Evolutionary conservation across 2,113 vertebrate species (phyloP).

Genomic region (sheep (Ovis aries)): DNA sequence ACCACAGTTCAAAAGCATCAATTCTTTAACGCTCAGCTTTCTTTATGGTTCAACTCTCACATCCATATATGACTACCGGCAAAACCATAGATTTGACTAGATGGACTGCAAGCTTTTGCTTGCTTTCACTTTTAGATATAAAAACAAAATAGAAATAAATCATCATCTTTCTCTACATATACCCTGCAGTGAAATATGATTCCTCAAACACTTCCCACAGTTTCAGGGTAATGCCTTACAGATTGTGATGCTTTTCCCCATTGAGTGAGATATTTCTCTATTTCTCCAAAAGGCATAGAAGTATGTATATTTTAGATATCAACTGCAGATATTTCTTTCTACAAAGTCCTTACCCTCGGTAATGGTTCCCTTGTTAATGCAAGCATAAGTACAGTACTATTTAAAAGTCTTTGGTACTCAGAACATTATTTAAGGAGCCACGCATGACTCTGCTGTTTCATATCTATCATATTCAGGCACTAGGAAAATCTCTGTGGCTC

Average conservation of each 20-base stretch:
- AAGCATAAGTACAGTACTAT: neutral
- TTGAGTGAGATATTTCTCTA: neutral
- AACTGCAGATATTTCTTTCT: neutral
- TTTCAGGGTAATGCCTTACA: neutral
- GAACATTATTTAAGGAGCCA: neutral
- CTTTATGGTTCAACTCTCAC: neutral
- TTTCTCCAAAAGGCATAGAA: neutral
- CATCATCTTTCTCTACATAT: neutral
- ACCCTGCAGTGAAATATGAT: neutral
- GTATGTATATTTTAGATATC: neutral
- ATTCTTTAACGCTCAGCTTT: rapidly evolving
- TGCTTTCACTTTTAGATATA: neutral
- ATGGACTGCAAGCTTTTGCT: neutral
- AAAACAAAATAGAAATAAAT: neutral
- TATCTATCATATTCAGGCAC: neutral
- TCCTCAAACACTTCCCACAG: neutral
- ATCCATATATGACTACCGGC: rapidly evolving
- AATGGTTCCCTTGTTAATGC: neutral
- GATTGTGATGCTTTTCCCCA: neutral
- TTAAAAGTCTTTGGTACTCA: neutral
- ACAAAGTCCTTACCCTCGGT: neutral
- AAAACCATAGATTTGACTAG: neutral
- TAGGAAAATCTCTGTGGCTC: neutral
- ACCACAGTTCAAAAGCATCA: neutral
- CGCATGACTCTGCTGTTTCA: neutral